phyloP scores from a whole-genome alignment of 2,888 invertebrate genomes.

The Petrophora chlorosata region DNA sequence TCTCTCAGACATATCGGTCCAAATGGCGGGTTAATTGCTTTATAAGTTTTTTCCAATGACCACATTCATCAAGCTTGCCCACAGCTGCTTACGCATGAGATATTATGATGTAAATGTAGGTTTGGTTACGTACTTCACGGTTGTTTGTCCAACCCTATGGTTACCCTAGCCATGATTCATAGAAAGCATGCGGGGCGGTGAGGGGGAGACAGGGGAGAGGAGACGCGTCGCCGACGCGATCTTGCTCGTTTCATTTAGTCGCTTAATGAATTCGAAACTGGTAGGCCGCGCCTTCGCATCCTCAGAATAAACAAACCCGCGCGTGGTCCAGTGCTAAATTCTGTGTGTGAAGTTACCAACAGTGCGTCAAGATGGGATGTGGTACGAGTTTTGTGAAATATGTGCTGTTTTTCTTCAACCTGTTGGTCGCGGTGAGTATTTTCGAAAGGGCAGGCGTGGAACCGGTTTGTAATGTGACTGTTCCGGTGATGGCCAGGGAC shows the following conservation, averaged over 20 bases:
- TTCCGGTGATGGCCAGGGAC: constrained; percentile 63
- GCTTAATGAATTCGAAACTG: constrained; percentile 51
- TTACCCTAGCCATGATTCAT: constrained; percentile 54
- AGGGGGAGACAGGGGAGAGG: constrained; percentile 42
- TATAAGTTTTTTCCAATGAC: too few species aligned
- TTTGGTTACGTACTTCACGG: background rate
- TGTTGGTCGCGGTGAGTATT: constrained; percentile 89
- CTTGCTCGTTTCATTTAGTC: constrained; percentile 61
- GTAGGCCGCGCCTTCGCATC: constrained; percentile 42
- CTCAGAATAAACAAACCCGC: constrained; percentile 55
- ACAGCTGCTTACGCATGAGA: too few species aligned
- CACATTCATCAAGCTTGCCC: too few species aligned
- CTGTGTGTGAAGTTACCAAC: constrained; percentile 50
- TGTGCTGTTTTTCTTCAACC: constrained; percentile 91
- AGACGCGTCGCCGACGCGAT: constrained; percentile 72
- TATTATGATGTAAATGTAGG: too few species aligned
- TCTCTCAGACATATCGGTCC: too few species aligned
- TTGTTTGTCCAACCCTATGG: constrained; percentile 37
- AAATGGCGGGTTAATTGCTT: too few species aligned
- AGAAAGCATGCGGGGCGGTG: constrained; percentile 43
- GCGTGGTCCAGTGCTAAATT: constrained; percentile 70
- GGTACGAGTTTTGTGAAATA: constrained; percentile 92
- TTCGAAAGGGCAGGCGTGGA: constrained; percentile 55
- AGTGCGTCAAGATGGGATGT: constrained; percentile 85
- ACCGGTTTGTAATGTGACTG: constrained; percentile 74